Base-by-base conservation (phyloP, 2,113 vertebrate genomes). In the Hassar affinis region DNA sequence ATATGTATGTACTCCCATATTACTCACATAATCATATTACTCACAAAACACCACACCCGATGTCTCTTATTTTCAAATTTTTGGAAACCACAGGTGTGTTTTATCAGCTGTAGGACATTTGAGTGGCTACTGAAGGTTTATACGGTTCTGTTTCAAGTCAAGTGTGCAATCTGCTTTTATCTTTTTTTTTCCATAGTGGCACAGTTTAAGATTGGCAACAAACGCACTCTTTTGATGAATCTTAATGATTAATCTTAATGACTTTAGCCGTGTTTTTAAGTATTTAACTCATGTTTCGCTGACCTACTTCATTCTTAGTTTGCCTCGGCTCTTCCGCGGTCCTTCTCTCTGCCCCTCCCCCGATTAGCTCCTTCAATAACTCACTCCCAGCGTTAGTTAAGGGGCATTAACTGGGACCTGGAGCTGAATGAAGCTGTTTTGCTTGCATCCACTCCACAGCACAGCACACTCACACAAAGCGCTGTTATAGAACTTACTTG, bases 281-380 rank as follows among this genome's bases (percentile, higher is more conserved):
- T 69, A 47, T 52, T 20, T 3, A 33, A 75, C 51, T 49, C n/a
- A 25, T 89, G 92, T 93, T 93, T 90, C 78, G 59, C 84, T 93
- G 94, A 94, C 93, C 93, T 89, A 90, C 30, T 93, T 93, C 90
- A 88, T 87, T 90, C 90, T 89, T 86, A 90, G 90, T 93, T 93
- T 93, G 89, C 93, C 88, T 91, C 82, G 83, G 88, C 87, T 88
- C 90, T 91, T 90, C 88, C 79, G 72, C 86, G 88, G 90, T 25
- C 62, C 18, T 35, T 77, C 51, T 77, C 18, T 56, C 74, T 38
- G 33, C 47, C 27, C 69, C 69, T 20, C 38, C 38, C 38, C 38
- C 38, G 38, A 42, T 42, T 42, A 42, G 38, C 88, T 90, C 83
- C 88, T 76, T 80, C 84, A 88, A 88, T 92, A 91, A 92, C 91